phyloP scores from a whole-genome alignment of 2,113 vertebrate species.

The Podiceps cristatus region DNA sequence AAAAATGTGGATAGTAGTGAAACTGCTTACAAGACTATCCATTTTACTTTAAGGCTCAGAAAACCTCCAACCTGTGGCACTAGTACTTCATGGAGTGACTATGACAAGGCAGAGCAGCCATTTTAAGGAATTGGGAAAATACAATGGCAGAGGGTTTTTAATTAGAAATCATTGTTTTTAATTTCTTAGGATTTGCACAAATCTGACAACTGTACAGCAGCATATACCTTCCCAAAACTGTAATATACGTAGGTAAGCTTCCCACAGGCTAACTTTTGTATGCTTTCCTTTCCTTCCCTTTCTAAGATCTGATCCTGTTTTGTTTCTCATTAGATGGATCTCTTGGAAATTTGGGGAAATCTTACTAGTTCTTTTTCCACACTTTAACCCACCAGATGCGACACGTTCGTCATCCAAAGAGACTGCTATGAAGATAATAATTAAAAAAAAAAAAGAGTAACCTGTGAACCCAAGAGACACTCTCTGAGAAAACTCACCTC shows the following conservation, averaged over 20 bases:
- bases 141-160: rapidly evolving
- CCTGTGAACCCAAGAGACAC: neutral
- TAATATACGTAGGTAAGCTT: neutral
- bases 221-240: neutral
- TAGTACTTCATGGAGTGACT: neutral
- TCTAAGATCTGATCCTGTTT: neutral
- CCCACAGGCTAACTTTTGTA: neutral
- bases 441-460: neutral
- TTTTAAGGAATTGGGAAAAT: neutral
- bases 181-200: neutral
- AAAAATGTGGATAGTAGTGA: neutral
- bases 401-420: neutral
- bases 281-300: neutral
- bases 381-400: neutral
- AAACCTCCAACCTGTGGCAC: neutral
- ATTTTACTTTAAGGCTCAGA: neutral
- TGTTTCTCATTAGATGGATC: neutral
- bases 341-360: neutral
- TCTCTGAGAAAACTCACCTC: neutral
- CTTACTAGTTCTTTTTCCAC: neutral
- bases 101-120: neutral
- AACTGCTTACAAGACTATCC: neutral
- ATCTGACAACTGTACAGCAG: neutral
- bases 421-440: neutral
- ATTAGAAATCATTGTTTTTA: neutral